phyloP scores from a whole-genome alignment of 2,797 vertebrate genomes.

The Ptychobarbus kaznakovi region DNA sequence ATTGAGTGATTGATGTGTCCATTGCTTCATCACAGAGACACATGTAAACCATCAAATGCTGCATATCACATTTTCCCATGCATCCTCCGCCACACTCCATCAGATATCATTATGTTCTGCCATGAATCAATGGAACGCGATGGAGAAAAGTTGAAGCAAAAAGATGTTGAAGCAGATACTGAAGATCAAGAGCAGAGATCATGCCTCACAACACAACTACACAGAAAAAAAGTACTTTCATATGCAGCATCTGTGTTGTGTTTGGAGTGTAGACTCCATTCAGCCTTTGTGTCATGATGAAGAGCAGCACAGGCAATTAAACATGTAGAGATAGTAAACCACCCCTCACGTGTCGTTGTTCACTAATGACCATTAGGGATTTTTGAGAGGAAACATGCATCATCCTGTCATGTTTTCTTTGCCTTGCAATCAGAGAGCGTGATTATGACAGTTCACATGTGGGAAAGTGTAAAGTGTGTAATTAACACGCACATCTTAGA shows the following conservation, averaged over 20 bases:
- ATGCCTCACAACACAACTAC: neutral
- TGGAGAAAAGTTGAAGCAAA: conserved; percentile 26
- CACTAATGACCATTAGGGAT: conserved; percentile 25
- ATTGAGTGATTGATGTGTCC: conserved; percentile 45
- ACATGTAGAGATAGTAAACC: conserved; percentile 22
- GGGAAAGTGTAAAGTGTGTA: conserved; percentile 34
- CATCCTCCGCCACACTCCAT: conserved; percentile 7
- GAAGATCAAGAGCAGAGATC: conserved; percentile 16
- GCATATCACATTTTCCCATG: conserved; percentile 33
- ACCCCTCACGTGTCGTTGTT: conserved; percentile 6
- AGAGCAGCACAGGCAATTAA: conserved; percentile 43
- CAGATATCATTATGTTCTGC: conserved; percentile 21
- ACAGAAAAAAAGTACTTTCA: conserved; percentile 32
- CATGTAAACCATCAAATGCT: conserved; percentile 28
- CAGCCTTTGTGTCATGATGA: conserved; percentile 16
- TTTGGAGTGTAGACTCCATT: conserved; percentile 10
- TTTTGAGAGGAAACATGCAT: conserved; percentile 31
- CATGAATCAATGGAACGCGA: conserved; percentile 30
- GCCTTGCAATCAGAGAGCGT: conserved; percentile 51
- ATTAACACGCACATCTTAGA: conserved; percentile 46
- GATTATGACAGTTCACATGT: conserved; percentile 37
- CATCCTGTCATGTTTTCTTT: conserved; percentile 36
- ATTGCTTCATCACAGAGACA: conserved; percentile 37
- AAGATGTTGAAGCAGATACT: no score
- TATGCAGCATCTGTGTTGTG: conserved; percentile 7